These are phyloP conservation scores for Drosophila silvestris DNA, from an alignment of 2,888 invertebrate genomes.

Conservation along the genomic window DNA sequence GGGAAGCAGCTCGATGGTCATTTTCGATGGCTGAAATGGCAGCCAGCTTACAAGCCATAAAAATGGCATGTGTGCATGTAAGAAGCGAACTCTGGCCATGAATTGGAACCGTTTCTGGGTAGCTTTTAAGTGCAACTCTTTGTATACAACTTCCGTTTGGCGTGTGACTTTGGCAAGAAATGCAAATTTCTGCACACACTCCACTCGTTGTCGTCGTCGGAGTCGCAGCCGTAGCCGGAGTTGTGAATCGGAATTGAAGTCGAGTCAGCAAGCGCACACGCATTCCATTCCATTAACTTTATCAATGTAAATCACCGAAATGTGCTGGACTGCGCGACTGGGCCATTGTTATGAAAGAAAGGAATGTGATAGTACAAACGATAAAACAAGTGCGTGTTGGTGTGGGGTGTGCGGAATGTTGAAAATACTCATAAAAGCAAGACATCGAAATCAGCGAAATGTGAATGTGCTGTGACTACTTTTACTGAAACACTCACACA, in stretches of 20 bases:
- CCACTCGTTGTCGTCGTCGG: conserved; percentile 27
- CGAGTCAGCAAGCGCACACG: conserved; percentile 73
- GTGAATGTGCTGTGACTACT: conserved; percentile 34
- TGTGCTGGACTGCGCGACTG: conserved; percentile 55
- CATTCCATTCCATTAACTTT: conserved; percentile 79
- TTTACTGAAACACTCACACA: neutral
- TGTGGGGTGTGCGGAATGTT: conserved; percentile 46
- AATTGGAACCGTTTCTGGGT: conserved; percentile 67
- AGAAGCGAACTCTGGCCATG: conserved; percentile 51
- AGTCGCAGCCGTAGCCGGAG: conserved; percentile 7
- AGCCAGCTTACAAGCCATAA: conserved; percentile 72
- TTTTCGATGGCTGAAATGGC: conserved; percentile 61
- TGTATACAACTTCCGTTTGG: conserved; percentile 79
- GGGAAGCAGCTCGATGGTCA: conserved; percentile 39
- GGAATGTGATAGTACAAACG: conserved; percentile 58
- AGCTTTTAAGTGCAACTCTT: conserved; percentile 78
- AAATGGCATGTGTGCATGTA: conserved; percentile 73
- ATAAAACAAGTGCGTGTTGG: conserved; percentile 72
- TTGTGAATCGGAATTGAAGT: conserved; percentile 53
- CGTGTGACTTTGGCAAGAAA: conserved; percentile 70
- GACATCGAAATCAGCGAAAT: conserved; percentile 51
- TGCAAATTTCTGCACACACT: conserved; percentile 75
- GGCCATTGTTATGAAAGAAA: conserved; percentile 60
- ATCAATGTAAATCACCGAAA: conserved; percentile 79
- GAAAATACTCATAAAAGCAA: conserved; percentile 58